Evolutionary conservation across 2,113 vertebrate species (phyloP).

Genomic region (Oryzias woworae): DNA sequence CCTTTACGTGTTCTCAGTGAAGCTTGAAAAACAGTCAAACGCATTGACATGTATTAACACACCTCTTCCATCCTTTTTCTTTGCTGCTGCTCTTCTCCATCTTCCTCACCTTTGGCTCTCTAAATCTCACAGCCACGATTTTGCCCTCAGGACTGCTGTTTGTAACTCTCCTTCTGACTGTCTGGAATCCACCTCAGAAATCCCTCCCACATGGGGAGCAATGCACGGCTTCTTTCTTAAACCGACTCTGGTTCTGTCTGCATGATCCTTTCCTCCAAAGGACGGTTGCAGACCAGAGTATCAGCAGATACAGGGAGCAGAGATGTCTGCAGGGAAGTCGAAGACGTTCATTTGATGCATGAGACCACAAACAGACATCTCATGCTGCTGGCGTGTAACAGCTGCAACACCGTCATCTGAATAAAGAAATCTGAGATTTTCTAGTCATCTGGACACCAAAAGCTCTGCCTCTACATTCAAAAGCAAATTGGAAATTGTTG

Average conservation of each 20-base stretch:
- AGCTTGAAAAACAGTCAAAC: constrained; percentile 36
- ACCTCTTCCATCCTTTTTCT: constrained; percentile 29
- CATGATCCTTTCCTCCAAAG: constrained; percentile 41
- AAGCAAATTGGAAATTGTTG: too few species aligned
- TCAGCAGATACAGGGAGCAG: constrained; percentile 33
- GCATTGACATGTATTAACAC: constrained; percentile 26
- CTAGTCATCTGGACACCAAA: constrained; percentile 21
- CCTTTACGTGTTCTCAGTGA: constrained; percentile 54
- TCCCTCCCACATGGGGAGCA: constrained; percentile 10
- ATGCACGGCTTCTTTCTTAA: constrained; percentile 5
- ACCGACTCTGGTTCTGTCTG: constrained; percentile 15
- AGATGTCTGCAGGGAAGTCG: constrained; percentile 25
- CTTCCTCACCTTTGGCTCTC: constrained; percentile 43
- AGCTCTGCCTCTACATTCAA: constrained; percentile 24
- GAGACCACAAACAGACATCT: constrained; percentile 48
- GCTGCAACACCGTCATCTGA: constrained; percentile 28
- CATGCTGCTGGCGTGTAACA: constrained; percentile 38
- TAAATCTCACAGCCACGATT: constrained; percentile 27
- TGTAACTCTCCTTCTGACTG: constrained; percentile 45
- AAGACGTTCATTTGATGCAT: constrained; percentile 43
- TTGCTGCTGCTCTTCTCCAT: constrained; percentile 12
- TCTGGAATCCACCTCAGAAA: constrained; percentile 37
- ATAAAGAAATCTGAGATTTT: constrained; percentile 39
- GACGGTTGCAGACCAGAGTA: constrained; percentile 18
- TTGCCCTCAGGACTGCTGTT: constrained; percentile 25